Evolutionary conservation across 2,113 vertebrate species (phyloP).

Genomic region (Eulacestoma nigropectus): DNA sequence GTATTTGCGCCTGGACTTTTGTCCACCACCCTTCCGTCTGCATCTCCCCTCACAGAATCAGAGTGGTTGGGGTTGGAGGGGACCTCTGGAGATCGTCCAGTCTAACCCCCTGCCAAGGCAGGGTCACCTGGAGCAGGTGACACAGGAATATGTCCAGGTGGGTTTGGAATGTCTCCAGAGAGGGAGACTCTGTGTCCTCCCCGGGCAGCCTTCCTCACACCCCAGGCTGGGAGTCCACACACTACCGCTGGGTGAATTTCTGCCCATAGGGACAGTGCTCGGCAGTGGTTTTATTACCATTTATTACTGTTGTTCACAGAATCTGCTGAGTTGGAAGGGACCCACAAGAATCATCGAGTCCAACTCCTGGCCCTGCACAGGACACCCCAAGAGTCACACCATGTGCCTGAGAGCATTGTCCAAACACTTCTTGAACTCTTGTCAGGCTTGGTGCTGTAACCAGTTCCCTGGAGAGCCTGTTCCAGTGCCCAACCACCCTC

Average conservation of each 20-base stretch:
- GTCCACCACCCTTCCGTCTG: neutral
- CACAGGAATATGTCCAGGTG: neutral
- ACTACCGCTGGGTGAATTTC: rapidly evolving
- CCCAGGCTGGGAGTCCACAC: rapidly evolving
- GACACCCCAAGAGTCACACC: neutral
- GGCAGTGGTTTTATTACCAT: rapidly evolving
- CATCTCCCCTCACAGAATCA: neutral
- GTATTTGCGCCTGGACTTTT: neutral
- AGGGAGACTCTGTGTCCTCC: neutral
- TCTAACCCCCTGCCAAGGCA: neutral
- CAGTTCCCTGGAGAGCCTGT: too few species aligned
- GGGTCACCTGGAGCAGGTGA: neutral
- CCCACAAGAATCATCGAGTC: rapidly evolving
- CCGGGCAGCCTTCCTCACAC: neutral
- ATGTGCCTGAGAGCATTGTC: rapidly evolving
- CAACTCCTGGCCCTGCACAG: neutral
- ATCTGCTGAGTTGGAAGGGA: too few species aligned
- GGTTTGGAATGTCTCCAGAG: neutral
- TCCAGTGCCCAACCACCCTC: neutral
- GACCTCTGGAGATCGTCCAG: neutral
- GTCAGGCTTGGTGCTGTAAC: neutral
- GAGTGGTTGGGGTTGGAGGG: neutral
- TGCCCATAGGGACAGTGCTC: rapidly evolving
- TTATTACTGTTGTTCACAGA: neutral
- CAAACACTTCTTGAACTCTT: rapidly evolving